Conservation (phyloP, 35 echinoderm and acorn worm genomes). For the Hemicentrotus pulcherrimus region DNA sequence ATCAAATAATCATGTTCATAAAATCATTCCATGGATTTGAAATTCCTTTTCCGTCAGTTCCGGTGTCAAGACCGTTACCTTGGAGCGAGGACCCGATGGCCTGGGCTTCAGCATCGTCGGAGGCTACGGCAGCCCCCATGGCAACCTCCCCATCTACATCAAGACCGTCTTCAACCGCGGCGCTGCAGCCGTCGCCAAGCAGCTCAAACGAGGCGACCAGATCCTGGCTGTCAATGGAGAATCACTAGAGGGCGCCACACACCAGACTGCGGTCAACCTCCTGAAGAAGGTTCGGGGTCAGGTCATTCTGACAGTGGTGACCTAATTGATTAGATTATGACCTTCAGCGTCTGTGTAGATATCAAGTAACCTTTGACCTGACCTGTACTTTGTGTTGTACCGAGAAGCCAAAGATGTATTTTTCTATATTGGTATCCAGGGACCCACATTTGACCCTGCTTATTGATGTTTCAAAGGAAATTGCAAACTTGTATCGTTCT, state of each 20-base stretch:
- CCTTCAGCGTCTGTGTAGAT: no score
- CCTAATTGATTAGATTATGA: constrained; percentile 37
- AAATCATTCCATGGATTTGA: background rate
- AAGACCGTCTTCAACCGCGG: constrained; percentile 96
- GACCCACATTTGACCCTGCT: no score
- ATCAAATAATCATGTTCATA: background rate
- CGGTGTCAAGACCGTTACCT: constrained; percentile 64
- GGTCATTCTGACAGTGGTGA: constrained; percentile 71
- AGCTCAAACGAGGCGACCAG: constrained; percentile 85
- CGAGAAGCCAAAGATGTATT: no score
- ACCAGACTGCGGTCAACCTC: constrained; percentile 81
- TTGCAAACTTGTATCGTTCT: no score
- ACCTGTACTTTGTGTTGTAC: background rate
- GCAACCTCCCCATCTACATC: constrained; percentile 97
- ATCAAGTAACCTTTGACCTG: background rate
- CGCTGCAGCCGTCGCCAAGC: constrained; percentile 75
- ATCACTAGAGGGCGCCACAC: constrained; percentile 72
- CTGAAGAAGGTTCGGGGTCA: constrained; percentile 80
- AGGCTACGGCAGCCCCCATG: constrained; percentile 89
- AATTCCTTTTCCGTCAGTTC: background rate
- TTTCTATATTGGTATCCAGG: no score
- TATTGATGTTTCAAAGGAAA: no score
- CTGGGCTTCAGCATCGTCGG: constrained; percentile 97
- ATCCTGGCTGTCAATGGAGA: constrained; percentile 89
- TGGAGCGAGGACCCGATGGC: constrained; percentile 86